These are phyloP conservation scores for Epirrhoe alternata DNA, from an alignment of 2,888 invertebrate genomes.

Conservation along the genomic window DNA sequence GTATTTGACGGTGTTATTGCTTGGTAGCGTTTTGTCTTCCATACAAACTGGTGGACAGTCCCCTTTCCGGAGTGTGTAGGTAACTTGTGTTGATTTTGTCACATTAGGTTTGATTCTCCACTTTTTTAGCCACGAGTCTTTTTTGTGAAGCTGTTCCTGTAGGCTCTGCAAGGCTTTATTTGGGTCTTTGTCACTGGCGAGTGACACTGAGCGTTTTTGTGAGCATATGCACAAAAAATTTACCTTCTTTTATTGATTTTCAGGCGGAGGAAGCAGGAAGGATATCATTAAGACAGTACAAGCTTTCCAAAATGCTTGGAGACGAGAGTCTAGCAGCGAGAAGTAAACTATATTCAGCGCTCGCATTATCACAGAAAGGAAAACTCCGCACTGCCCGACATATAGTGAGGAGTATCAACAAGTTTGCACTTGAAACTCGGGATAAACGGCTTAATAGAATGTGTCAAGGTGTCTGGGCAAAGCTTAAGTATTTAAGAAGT, in stretches of 20 bases:
- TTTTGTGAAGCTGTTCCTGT: too few relatives aligned
- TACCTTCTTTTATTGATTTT: constrained; percentile 37
- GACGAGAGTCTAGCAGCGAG: constrained; percentile 93
- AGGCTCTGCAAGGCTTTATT: too few relatives aligned
- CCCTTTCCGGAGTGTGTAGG: too few relatives aligned
- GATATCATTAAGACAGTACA: constrained; percentile 93
- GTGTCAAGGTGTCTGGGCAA: constrained; percentile 95
- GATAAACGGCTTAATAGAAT: constrained; percentile 90
- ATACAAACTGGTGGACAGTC: too few relatives aligned
- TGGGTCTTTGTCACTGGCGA: too few relatives aligned
- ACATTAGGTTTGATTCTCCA: too few relatives aligned
- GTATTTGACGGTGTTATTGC: too few relatives aligned
- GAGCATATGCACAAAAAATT: too few relatives aligned
- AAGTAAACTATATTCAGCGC: constrained; percentile 93
- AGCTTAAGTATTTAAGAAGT: constrained; percentile 86
- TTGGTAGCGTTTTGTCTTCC: too few relatives aligned
- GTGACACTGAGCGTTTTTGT: too few relatives aligned
- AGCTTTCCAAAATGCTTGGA: constrained; percentile 91
- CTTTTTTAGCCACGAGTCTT: too few relatives aligned
- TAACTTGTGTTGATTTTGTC: too few relatives aligned
- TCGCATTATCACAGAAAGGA: constrained; percentile 94
- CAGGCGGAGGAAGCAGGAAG: constrained; percentile 95
- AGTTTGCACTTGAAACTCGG: constrained; percentile 69
- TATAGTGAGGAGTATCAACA: constrained; percentile 82
- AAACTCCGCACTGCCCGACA: constrained; percentile 86